phyloP scores from a whole-genome alignment of 2,113 vertebrate species.

The Theristicus caerulescens region DNA sequence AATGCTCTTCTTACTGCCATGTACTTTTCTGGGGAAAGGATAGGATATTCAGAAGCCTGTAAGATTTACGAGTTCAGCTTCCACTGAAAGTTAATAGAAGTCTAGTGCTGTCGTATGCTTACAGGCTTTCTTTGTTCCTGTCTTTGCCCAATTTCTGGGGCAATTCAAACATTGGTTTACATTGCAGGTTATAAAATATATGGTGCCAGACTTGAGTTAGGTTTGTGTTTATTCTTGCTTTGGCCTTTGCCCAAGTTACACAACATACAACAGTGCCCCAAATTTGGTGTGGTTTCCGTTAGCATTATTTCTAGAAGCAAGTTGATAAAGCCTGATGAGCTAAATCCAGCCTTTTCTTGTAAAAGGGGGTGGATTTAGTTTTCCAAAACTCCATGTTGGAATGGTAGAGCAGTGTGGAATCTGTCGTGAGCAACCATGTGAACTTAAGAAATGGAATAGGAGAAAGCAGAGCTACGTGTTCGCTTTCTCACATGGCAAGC shows the following conservation, averaged over 20 bases:
- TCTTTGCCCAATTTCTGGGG: neutral
- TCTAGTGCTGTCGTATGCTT: neutral
- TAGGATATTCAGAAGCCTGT: neutral
- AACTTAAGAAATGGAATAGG: neutral
- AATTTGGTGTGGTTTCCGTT: neutral
- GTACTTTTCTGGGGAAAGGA: neutral
- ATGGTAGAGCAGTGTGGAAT: neutral
- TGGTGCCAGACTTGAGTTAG: neutral
- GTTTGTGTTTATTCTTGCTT: neutral
- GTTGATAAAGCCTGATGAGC: neutral
- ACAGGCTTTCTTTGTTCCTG: neutral
- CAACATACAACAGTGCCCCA: neutral
- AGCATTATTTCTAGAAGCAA: neutral
- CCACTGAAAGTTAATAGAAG: neutral
- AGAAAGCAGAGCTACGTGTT: neutral
- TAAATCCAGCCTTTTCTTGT: neutral
- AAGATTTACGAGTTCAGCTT: neutral
- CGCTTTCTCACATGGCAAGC: neutral
- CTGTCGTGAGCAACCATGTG: accelerated
- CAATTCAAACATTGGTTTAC: neutral
- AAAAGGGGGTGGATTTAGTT: neutral
- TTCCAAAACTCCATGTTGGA: neutral
- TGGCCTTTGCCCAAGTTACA: neutral
- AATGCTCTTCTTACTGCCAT: neutral
- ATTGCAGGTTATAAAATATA: neutral